A percentile compares a stretch with the other conserved stretches of the same genome.
These are phyloP conservation scores for Notospermus geniculatus DNA, from an alignment of 1,140 invertebrate genomes.

Conservation along the genomic window DNA sequence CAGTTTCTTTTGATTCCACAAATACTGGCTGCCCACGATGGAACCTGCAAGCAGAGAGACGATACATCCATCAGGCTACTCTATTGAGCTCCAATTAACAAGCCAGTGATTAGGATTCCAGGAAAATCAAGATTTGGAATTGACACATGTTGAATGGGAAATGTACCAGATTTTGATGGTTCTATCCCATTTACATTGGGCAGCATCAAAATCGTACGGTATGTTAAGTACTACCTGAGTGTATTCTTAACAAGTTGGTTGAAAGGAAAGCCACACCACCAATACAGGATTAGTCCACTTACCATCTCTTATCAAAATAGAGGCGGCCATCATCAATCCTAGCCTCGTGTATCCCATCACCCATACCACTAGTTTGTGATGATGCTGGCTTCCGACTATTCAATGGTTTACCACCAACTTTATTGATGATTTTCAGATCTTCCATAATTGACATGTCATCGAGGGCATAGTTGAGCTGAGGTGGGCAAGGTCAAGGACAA, in stretches of 20 bases:
- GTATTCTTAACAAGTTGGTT: neutral
- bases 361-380: constrained; percentile 22
- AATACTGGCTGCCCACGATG: constrained; percentile 89
- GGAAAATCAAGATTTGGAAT: too few relatives aligned
- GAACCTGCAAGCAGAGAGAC: constrained; percentile 63
- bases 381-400: constrained; percentile 37
- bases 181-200: too few relatives aligned
- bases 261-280: neutral
- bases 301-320: constrained; percentile 89
- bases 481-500: constrained; percentile 55
- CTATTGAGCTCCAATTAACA: too few relatives aligned
- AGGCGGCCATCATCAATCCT: constrained; percentile 92
- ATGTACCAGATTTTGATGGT: too few relatives aligned
- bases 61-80: too few relatives aligned
- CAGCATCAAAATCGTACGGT: neutral
- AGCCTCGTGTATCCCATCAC: constrained; percentile 63
- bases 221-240: neutral
- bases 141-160: too few relatives aligned
- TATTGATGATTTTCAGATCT: constrained; percentile 80
- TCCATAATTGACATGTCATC: constrained; percentile 87
- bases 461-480: constrained; percentile 79
- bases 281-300: too few relatives aligned
- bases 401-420: constrained; percentile 59
- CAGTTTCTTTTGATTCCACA: constrained; percentile 81
- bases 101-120: too few relatives aligned